Evolutionary conservation across 2,888 invertebrate genomes (phyloP).

Genomic region (Lepas anatifera): DNA sequence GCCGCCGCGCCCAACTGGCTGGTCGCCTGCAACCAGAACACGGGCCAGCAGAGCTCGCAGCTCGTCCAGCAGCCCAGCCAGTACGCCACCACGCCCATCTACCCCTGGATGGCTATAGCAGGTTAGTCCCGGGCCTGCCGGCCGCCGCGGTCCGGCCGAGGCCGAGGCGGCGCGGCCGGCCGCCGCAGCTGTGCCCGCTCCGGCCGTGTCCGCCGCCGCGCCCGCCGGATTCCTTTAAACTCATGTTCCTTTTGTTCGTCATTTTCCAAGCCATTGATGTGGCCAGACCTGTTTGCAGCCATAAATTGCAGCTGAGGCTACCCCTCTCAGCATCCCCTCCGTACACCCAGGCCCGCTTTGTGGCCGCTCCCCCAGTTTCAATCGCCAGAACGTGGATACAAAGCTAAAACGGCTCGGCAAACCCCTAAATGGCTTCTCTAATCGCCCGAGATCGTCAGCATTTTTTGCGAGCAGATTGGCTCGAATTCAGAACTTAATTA

Average conservation of each 20-base stretch:
- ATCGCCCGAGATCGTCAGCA: neutral
- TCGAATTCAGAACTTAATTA: conserved; percentile 7
- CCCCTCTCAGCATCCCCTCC: conserved; percentile 2
- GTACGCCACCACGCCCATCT: conserved; percentile 44
- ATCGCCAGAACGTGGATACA: neutral
- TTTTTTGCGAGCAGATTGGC: conserved; percentile 1
- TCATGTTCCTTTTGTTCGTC: conserved; percentile 12
- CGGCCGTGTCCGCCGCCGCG: neutral
- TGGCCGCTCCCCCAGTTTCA: neutral
- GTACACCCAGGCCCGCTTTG: neutral
- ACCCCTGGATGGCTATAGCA: conserved; percentile 98
- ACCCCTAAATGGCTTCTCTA: conserved; percentile 9
- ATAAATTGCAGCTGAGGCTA: conserved; percentile 2
- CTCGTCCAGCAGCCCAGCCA: conserved; percentile 71
- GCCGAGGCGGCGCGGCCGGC: neutral
- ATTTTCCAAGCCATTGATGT: neutral
- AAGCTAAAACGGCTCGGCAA: conserved; percentile 9
- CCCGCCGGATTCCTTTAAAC: conserved; percentile 4
- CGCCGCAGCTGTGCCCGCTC: neutral
- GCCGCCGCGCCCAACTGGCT: conserved; percentile 17
- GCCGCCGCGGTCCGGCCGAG: neutral
- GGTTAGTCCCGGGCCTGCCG: conserved; percentile 50
- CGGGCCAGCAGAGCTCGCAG: conserved; percentile 48
- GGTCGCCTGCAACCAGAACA: conserved; percentile 17
- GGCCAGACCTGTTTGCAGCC: neutral